phyloP scores from a whole-genome alignment of 2,113 vertebrate genomes.

The Sisor rabdophorus region DNA sequence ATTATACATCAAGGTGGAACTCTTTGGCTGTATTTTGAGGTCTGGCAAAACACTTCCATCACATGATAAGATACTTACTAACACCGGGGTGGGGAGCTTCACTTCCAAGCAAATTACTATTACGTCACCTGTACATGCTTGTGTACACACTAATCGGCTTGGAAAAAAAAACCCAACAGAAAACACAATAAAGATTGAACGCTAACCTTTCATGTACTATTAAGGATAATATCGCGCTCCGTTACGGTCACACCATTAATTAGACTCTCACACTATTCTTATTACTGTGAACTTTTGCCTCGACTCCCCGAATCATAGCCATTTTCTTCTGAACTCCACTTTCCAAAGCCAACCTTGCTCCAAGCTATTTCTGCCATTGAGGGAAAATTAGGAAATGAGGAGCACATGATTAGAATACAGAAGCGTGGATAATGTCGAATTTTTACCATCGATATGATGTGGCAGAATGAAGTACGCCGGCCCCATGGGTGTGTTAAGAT shows the following conservation, averaged over 20 bases:
- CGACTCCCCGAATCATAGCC: slow-evolving; percentile 31
- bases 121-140: neutral
- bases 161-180: neutral
- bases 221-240: neutral
- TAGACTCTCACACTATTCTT: slow-evolving; percentile 22
- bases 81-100: neutral
- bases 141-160: neutral
- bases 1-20: slow-evolving; percentile 28
- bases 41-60: neutral
- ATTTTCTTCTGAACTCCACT: slow-evolving; percentile 35
- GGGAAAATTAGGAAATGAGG: slow-evolving; percentile 44
- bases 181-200: slow-evolving; percentile 4
- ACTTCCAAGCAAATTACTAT: neutral
- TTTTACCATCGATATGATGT: slow-evolving; percentile 20
- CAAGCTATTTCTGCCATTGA: slow-evolving; percentile 41
- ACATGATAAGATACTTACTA: too few relatives aligned
- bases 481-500: slow-evolving; percentile 23
- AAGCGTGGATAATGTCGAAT: slow-evolving; percentile 22
- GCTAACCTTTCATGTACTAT: neutral
- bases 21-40: slow-evolving; percentile 3
- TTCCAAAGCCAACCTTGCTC: slow-evolving; percentile 47
- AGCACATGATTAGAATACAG: slow-evolving; percentile 43
- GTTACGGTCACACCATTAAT: slow-evolving; percentile 1
- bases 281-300: slow-evolving; percentile 29
- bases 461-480: slow-evolving; percentile 3